phyloP scores from a whole-genome alignment of 2,888 invertebrate genomes.

The Leptopilina drosophilae region DNA sequence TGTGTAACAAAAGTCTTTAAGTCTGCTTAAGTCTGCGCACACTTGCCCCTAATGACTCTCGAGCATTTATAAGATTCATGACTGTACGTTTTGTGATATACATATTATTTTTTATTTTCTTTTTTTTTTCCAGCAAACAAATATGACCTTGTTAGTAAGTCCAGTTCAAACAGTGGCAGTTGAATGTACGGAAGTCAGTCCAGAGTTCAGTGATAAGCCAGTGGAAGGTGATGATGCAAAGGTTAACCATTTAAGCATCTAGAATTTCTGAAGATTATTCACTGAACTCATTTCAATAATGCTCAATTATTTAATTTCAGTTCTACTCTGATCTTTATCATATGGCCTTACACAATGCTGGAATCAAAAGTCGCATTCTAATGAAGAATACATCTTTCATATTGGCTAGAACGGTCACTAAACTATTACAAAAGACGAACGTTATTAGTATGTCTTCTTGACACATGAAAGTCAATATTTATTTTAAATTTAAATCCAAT shows the following conservation, averaged over 20 bases:
- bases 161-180: conserved; percentile 84
- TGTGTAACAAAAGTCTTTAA: neutral
- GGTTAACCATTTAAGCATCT: conserved; percentile 53
- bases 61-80: neutral
- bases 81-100: conserved; percentile 3
- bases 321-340: conserved; percentile 87
- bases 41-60: neutral
- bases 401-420: conserved; percentile 81
- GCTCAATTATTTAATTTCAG: conserved; percentile 71
- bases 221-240: conserved; percentile 65
- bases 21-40: too few species aligned
- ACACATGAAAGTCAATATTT: conserved; percentile 43
- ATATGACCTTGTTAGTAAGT: conserved; percentile 80
- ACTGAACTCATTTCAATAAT: conserved; percentile 1
- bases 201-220: conserved; percentile 82
- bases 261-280: conserved; percentile 15
- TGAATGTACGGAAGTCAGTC: conserved; percentile 87
- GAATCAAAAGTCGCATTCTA: conserved; percentile 80
- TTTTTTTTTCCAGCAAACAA: conserved; percentile 69
- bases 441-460: conserved; percentile 82
- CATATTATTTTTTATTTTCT: conserved; percentile 45
- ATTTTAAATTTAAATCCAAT: neutral
- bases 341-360: conserved; percentile 82
- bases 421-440: conserved; percentile 81
- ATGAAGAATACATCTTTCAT: conserved; percentile 80